Evolutionary conservation across 2,888 invertebrate species (phyloP).

Genomic region (Pycnomerus fuliginosus): DNA sequence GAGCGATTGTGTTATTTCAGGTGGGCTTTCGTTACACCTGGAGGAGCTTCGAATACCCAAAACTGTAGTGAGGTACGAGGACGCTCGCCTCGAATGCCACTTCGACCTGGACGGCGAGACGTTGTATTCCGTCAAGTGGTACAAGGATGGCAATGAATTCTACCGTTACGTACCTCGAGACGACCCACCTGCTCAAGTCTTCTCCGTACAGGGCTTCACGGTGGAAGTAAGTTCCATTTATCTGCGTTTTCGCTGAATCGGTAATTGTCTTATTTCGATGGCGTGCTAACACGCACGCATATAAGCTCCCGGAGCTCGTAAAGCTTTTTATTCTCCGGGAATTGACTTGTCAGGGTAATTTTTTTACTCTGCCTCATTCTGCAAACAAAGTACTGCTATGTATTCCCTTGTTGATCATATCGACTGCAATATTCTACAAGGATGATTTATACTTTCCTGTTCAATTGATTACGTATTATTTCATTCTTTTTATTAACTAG

Average conservation of each 20-base stretch:
- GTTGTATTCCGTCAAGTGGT: constrained; percentile 89
- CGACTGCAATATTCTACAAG: no score
- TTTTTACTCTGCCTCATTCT: no score
- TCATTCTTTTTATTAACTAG: no score
- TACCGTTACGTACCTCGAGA: constrained; percentile 84
- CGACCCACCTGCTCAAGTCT: constrained; percentile 76
- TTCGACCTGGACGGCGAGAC: constrained; percentile 81
- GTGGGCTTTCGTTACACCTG: constrained; percentile 59
- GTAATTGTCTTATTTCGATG: constrained; percentile 31
- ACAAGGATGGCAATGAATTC: constrained; percentile 88
- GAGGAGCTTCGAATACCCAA: constrained; percentile 78
- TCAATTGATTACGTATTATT: no score
- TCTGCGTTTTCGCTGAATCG: constrained; percentile 30
- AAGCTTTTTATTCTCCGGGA: constrained; percentile 7
- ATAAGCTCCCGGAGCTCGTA: no score
- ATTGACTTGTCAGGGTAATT: constrained; percentile 18
- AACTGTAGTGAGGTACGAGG: constrained; percentile 77
- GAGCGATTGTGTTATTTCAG: constrained; percentile 46
- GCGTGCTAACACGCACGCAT: constrained; percentile 9
- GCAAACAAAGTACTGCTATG: no score
- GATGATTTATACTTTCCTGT: no score
- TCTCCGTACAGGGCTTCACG: constrained; percentile 76
- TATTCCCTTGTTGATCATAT: no score
- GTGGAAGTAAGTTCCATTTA: constrained; percentile 72
- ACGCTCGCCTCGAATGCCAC: constrained; percentile 75